Percentiles rank a stretch among this genome's conserved stretches.
These are phyloP conservation scores for Gila robusta DNA, from an alignment of 2,797 vertebrate genomes.

Conservation along the genomic window DNA sequence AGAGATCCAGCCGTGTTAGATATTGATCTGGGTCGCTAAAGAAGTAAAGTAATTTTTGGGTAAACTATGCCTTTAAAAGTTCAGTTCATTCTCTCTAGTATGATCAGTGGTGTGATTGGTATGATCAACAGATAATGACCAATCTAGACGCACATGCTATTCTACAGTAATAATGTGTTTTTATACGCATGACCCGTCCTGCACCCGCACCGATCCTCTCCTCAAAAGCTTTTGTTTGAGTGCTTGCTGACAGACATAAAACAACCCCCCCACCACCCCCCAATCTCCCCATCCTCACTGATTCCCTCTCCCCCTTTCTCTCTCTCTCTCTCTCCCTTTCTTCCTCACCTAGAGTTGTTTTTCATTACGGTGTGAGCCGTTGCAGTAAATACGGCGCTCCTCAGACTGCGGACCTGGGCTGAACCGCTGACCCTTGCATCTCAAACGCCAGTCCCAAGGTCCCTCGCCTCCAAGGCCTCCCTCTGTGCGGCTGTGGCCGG, in stretches of 20 bases:
- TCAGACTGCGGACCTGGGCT: slow-evolving; percentile 68
- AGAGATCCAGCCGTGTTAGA: no score
- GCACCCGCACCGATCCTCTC: slow-evolving; percentile 20
- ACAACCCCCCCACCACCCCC: neutral
- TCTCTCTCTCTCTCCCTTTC: slow-evolving; percentile 56
- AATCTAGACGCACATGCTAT: slow-evolving; percentile 65
- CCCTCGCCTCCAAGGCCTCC: slow-evolving; percentile 76
- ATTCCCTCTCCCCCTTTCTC: neutral
- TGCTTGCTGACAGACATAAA: slow-evolving; percentile 42
- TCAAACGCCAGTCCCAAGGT: slow-evolving; percentile 67
- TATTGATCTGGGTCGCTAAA: no score
- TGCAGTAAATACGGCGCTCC: slow-evolving; percentile 76
- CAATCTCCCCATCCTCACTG: slow-evolving; percentile 7
- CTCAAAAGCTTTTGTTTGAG: slow-evolving; percentile 30
- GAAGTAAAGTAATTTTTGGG: neutral
- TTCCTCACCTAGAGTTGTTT: slow-evolving; percentile 70
- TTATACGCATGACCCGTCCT: slow-evolving; percentile 11
- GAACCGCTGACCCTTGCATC: slow-evolving; percentile 75
- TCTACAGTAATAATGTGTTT: slow-evolving; percentile 67
- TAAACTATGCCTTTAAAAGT: neutral
- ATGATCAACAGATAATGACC: slow-evolving; percentile 80
- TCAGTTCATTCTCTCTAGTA: slow-evolving; percentile 47
- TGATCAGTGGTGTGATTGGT: slow-evolving; percentile 30
- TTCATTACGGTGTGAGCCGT: slow-evolving; percentile 68
- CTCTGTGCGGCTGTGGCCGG: slow-evolving; percentile 60